Evolutionary conservation across 1,140 invertebrate genomes (phyloP), one percentile per base, ranked within the genome.

Genomic region (Sycobia sp.): DNA sequence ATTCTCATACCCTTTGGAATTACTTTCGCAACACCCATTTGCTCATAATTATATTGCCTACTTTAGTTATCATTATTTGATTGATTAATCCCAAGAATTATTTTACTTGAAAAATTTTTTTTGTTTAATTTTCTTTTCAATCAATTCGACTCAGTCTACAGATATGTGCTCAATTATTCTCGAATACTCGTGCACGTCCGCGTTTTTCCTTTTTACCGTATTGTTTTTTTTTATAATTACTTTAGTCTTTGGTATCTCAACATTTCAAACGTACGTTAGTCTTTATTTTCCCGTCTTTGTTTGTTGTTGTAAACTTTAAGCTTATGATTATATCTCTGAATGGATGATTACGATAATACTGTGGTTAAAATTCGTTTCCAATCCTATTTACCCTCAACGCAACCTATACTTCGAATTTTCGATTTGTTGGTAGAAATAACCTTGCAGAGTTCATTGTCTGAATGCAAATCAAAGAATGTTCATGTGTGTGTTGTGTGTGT

Each of bases 311-410:
- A 36, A 49, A 14, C 46, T 51, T 43, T 61, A 13, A 22, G 23
- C 49, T 59, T 49, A 38, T 10, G 25, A 34, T 46, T 32, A 34
- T 23, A 32, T 47, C 7, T 59, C n/a, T 41, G 34, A 59, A 25
- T 55, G 39, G 25, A 46, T 57, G 43, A 46, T 27, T 57, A 27
- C 18, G 36, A n/a, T 61, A 61, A 61, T 61, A 61, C 38, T 53
- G 38, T 23, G 38, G 14, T 61, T 59, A 14, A 50, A 49, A 41
- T 50, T 5, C 46, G 11, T 13, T 47, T 38, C 38, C 32, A 38
- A 18, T 36, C 18, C 20, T 20, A 36, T 46, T 5, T 9, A 23
- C 9, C 41, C n/a, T n/a, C n/a, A n/a, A n/a, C n/a, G n/a, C n/a
- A n/a, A n/a, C n/a, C n/a, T n/a, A n/a, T n/a, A n/a, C n/a, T n/a